Evolutionary conservation across 2,113 vertebrate genomes (phyloP), one percentile per base, ranked within the genome.

Genomic region (Thamnophis sirtalis): DNA sequence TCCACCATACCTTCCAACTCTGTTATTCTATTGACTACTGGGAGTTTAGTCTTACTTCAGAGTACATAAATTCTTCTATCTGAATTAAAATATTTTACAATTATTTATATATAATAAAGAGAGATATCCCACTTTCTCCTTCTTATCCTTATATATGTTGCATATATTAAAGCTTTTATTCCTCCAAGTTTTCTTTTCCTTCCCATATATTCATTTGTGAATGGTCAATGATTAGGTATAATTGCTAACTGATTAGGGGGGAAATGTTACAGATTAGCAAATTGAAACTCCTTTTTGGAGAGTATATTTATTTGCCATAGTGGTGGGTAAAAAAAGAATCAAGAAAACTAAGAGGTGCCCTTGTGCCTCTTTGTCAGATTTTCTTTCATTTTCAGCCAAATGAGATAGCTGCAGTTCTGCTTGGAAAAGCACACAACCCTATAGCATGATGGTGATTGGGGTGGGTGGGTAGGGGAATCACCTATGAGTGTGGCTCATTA

Each of bases 401-500:
- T 5, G 54, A 68, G 22, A 91, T 86, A 94, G 58, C 1, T 51
- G 26, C 68, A 89, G 50, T 63, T 92, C 85, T 91, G 17, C 86
- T 89, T 95, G 91, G 93, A 80, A 95, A 89, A 95, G 21, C n/a
- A 89, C 89, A 94, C 93, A 92, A 94, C 68, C 54, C 93, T 93
- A 43, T 33, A 93, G 93, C 51, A 84, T 7, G 55, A 4, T 80
- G 53, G 89, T 84, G 85, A 63, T 85, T 89, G 95, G 56, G 9
- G 6, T 89, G 95, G 56, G 9, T 1, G 8, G 1, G 8, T 1
- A 96, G 1, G 2, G 5, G 96, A 93, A 94, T 96, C 87, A 92
- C 86, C 91, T 96, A 96, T 95, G 95, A 97, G 96, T 89, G 4
- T 87, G 58, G 89, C 89, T 92, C 91, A 89, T 95, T 96, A 97